Base-by-base conservation (phyloP, 2,888 invertebrate species). In the Dinocampus coccinellae region DNA sequence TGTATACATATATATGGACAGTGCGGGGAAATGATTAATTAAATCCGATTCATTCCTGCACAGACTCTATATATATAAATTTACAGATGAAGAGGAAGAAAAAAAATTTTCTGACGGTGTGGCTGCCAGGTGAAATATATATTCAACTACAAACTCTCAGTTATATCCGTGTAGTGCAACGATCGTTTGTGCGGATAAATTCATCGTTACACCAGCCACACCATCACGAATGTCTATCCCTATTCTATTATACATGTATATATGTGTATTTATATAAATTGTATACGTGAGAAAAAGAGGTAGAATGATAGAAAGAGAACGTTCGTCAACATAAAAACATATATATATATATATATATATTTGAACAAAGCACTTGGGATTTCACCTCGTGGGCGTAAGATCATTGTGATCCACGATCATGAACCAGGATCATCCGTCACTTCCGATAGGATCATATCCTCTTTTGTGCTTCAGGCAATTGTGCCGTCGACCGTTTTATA, bases 361-460 rank as follows among this genome's bases (percentile, higher is more conserved):
- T 29, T 52, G 20, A 42, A 20, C 63, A 20, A 52, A 70, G 68
- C 68, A 68, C 76, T 73, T 58, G 55, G 75, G 71, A 75, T 76
- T n/a, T 72, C 73, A 78, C 72, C 76, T 81, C 76, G 85, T 85
- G 77, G 85, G 84, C 82, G 84, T 81, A 78, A 80, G 83, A 84
- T 84, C 81, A 84, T 82, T 82, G 84, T 82, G 84, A 85, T 85
- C 81, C 83, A 80, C 76, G 82, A 84, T 85, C 81, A 79, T 79
- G 78, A 79, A 79, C 78, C 79, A 75, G 80, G 79, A 85, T 85
- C 83, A 83, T 85, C 81, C 81, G 82, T 85, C 83, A 83, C 82
- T 82, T 82, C 80, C 82, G 84, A 85, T 84, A 82, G 78, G 76
- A 84, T 85, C 84, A 78, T 77, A 71, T 73, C 73, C 65, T 71